A percentile compares a stretch with the other conserved stretches of the same genome.
phyloP scores from a whole-genome alignment of 1,140 invertebrate genomes.

The Stegodyphus dumicola region DNA sequence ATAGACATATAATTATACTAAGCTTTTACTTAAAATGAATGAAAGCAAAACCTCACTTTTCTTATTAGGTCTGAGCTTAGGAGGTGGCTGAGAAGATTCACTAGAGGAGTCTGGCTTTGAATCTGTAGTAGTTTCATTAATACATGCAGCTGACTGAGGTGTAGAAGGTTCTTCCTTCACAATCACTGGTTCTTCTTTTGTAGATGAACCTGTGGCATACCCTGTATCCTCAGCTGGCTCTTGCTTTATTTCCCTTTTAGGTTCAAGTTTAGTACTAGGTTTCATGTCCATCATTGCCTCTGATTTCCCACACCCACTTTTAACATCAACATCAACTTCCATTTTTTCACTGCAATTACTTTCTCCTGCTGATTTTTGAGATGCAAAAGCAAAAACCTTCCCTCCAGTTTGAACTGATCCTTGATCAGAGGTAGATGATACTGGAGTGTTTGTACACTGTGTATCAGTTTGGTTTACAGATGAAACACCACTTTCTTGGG shows the following conservation, averaged over 20 bases:
- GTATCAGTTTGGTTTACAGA: conserved; percentile 46
- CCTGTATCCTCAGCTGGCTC: conserved; percentile 74
- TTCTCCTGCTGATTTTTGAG: conserved; percentile 47
- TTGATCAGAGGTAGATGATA: conserved; percentile 43
- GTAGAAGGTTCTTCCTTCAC: conserved; percentile 76
- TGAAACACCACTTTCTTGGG: conserved; percentile 35
- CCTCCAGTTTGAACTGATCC: conserved; percentile 43
- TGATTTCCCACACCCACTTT: conserved; percentile 25
- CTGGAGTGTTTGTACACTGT: conserved; percentile 27
- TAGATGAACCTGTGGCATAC: conserved; percentile 14
- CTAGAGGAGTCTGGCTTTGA: conserved; percentile 46
- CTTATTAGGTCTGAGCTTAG: conserved; percentile 55
- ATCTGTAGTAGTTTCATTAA: conserved; percentile 23
- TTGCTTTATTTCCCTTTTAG: conserved; percentile 80
- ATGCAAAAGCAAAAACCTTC: conserved; percentile 54
- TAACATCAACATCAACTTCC: conserved; percentile 39
- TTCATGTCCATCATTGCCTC: conserved; percentile 20
- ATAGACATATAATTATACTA: too few relatives aligned
- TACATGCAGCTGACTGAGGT: conserved; percentile 68
- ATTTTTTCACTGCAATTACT: conserved; percentile 46
- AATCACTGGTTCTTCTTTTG: conserved; percentile 61
- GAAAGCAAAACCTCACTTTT: conserved; percentile 33
- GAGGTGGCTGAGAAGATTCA: conserved; percentile 38
- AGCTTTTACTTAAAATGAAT: too few relatives aligned
- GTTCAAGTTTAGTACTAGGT: conserved; percentile 32